These are phyloP conservation scores for Melanotaenia boesemani DNA, from an alignment of 2,797 vertebrate species.

Conservation along the genomic window DNA sequence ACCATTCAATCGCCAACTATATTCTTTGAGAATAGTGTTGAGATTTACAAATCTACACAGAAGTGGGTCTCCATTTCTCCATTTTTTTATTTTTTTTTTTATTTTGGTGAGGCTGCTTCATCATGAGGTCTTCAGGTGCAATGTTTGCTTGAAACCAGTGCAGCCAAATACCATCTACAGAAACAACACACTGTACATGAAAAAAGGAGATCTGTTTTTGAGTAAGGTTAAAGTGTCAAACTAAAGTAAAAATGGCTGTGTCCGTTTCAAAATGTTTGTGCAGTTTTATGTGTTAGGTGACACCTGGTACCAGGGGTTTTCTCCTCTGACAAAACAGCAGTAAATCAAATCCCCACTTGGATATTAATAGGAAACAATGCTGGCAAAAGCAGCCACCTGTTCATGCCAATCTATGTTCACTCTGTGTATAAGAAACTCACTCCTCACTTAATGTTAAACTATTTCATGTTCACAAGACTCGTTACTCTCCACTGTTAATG, in stretches of 20 bases:
- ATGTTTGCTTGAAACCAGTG: not conserved
- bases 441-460: constrained; percentile 10
- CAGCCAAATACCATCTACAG: too few species aligned
- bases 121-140: not conserved
- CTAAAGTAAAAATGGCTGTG: not conserved
- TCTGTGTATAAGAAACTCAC: constrained; percentile 24
- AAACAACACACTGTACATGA: too few species aligned
- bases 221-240: not conserved
- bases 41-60: not conserved
- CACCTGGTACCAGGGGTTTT: constrained; percentile 33
- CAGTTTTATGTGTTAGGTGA: constrained; percentile 20
- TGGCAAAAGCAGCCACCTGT: constrained; percentile 77
- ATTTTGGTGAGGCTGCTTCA: not conserved
- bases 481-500: not conserved
- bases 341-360: constrained; percentile 51
- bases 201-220: not conserved
- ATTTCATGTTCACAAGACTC: not conserved
- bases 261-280: not conserved
- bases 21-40: not conserved
- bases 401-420: constrained; percentile 65
- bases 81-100: not conserved
- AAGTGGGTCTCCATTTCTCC: not conserved
- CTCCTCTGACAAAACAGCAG: constrained; percentile 54
- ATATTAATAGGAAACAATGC: constrained; percentile 87
- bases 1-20: not conserved